Percentiles rank a stretch among this genome's conserved stretches.
Evolutionary conservation across 2,113 vertebrate genomes (phyloP).

Genomic region (Cichladusa arquata): DNA sequence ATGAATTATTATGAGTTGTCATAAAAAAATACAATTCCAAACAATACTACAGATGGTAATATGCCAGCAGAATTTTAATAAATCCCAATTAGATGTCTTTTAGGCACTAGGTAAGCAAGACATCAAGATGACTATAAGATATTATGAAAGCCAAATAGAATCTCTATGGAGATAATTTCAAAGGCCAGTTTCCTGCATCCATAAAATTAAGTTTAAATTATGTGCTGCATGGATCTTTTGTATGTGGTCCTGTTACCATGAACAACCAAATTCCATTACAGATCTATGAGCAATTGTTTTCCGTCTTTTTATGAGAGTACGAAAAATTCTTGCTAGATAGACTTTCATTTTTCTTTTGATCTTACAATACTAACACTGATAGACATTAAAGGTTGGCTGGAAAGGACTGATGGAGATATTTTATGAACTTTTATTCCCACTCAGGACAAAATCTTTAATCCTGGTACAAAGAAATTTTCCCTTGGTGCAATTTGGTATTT

Average conservation of each 20-base stretch:
- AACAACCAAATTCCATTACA: slow-evolving; percentile 1
- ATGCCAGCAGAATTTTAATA: not conserved
- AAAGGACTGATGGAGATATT: not conserved
- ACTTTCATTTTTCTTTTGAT: not conserved
- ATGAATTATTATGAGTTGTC: not conserved
- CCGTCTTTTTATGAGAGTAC: not conserved
- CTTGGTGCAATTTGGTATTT: not conserved
- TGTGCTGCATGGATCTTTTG: not conserved
- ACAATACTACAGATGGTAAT: not conserved
- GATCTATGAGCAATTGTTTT: not conserved
- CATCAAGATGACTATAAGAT: not conserved
- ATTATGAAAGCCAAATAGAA: not conserved
- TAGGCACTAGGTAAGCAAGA: not conserved
- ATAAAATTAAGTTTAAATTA: slow-evolving; percentile 29
- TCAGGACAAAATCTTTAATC: not conserved
- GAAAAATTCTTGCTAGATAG: not conserved
- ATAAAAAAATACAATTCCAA: not conserved
- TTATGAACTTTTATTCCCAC: not conserved
- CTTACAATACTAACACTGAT: not conserved
- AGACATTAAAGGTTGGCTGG: not conserved
- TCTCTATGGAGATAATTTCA: slow-evolving; percentile 5
- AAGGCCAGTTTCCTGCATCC: not conserved
- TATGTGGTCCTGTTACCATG: not conserved
- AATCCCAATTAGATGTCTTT: not conserved
- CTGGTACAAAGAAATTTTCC: not conserved